Conservation (phyloP, 2,888 invertebrate genomes). For the Parnassius mnemosyne region DNA sequence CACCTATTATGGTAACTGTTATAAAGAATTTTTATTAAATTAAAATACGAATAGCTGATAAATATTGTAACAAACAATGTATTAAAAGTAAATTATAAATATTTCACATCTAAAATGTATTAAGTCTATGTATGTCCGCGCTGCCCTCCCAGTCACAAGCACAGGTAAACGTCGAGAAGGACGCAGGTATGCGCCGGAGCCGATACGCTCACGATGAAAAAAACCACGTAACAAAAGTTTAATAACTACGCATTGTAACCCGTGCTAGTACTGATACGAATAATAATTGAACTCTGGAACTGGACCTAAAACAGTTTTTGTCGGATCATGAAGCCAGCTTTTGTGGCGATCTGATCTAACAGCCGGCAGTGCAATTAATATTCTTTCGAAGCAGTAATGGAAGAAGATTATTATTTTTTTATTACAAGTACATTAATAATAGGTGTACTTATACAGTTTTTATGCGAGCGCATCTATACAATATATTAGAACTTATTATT, state of each 20-base stretch:
- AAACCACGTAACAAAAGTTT: conserved; percentile 65
- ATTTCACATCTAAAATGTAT: conserved; percentile 42
- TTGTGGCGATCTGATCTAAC: conserved; percentile 34
- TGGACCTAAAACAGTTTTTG: conserved; percentile 38
- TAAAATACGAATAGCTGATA: too few species aligned
- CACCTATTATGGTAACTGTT: too few species aligned
- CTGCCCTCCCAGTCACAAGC: conserved; percentile 54
- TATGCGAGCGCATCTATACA: neutral
- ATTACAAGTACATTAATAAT: neutral
- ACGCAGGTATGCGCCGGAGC: conserved; percentile 64
- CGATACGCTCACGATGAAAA: conserved; percentile 47
- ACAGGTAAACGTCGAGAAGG: conserved; percentile 66
- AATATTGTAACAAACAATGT: too few species aligned
- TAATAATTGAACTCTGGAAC: conserved; percentile 42
- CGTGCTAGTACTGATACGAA: conserved; percentile 40
- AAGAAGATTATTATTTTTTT: neutral
- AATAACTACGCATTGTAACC: conserved; percentile 62
- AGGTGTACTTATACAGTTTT: too few species aligned
- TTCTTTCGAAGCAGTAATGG: conserved; percentile 13
- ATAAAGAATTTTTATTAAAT: too few species aligned
- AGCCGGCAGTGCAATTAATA: conserved; percentile 31
- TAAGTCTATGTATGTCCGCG: conserved; percentile 42
- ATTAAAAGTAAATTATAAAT: too few species aligned
- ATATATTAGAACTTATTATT: neutral
- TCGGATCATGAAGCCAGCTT: conserved; percentile 29